These are phyloP conservation scores for Caenorhabditis plicata DNA, from an alignment of 2,888 invertebrate species.

Conservation along the genomic window DNA sequence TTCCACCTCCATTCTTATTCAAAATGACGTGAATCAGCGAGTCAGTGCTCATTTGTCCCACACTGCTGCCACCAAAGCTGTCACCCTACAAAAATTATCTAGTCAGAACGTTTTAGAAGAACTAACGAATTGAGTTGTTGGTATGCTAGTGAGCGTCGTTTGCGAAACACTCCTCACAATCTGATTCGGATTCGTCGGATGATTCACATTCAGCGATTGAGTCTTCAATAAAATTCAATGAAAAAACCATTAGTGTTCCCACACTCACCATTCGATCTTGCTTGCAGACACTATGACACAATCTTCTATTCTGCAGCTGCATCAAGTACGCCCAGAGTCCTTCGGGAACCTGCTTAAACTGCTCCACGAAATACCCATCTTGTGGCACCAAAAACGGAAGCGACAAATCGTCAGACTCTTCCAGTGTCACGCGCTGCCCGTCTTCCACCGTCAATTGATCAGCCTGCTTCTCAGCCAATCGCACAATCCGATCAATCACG, in stretches of 20 bases:
- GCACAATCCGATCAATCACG: slow-evolving; percentile 70
- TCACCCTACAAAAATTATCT: slow-evolving; percentile 30
- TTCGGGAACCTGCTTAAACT: slow-evolving; percentile 33
- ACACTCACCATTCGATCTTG: neutral
- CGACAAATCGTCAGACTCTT: slow-evolving; percentile 83
- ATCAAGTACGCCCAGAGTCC: slow-evolving; percentile 36
- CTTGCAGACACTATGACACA: slow-evolving; percentile 35
- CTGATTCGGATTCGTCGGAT: slow-evolving; percentile 8
- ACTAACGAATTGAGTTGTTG: slow-evolving; percentile 38
- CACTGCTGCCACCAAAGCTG: slow-evolving; percentile 36
- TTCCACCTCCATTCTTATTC: slow-evolving; percentile 87
- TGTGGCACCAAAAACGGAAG: slow-evolving; percentile 90
- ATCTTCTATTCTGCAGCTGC: slow-evolving; percentile 27
- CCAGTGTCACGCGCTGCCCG: slow-evolving; percentile 84
- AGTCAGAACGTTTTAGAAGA: neutral
- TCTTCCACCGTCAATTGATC: slow-evolving; percentile 80
- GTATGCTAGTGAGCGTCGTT: slow-evolving; percentile 41
- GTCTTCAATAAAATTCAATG: slow-evolving; percentile 8
- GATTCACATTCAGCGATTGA: slow-evolving; percentile 15
- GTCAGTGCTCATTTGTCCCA: no score
- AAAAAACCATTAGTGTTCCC: neutral
- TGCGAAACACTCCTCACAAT: slow-evolving; percentile 45
- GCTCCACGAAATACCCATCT: slow-evolving; percentile 81
- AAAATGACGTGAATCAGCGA: slow-evolving; percentile 34
- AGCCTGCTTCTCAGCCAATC: slow-evolving; percentile 70